phyloP scores from a whole-genome alignment of 2,113 vertebrate species.

The Ochotona princeps region DNA sequence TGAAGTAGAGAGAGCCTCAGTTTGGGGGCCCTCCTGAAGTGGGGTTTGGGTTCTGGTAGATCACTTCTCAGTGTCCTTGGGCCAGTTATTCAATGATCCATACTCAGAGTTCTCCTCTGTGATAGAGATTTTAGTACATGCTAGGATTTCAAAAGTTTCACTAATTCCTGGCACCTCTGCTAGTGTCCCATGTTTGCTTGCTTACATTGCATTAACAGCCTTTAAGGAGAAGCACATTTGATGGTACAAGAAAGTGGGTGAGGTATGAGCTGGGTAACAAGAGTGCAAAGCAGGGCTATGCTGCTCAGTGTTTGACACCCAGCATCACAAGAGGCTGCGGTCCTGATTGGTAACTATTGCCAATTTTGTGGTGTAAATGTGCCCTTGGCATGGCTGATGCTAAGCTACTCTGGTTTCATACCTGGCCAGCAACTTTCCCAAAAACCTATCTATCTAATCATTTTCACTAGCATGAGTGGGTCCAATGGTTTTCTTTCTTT shows the following conservation, averaged over 20 bases:
- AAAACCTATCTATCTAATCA: not conserved
- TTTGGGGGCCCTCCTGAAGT: not conserved
- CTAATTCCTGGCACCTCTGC: not conserved
- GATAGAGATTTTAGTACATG: not conserved
- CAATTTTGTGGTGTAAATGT: not conserved
- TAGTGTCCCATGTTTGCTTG: rapidly evolving
- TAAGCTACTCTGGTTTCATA: not conserved
- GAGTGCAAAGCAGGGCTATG: not conserved
- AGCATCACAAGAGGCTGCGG: not conserved
- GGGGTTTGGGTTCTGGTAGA: not conserved
- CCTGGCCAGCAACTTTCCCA: not conserved
- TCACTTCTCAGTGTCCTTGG: not conserved
- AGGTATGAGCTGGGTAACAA: not conserved
- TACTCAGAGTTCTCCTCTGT: not conserved
- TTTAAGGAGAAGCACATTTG: not conserved
- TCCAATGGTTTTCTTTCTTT: not conserved
- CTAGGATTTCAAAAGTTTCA: not conserved
- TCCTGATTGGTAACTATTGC: not conserved
- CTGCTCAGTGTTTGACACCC: not conserved
- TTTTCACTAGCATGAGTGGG: not conserved
- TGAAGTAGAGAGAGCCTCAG: not conserved
- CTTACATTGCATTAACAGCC: not conserved
- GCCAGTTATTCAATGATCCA: not conserved
- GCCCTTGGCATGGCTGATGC: not conserved
- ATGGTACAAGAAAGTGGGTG: not conserved